phyloP scores from a whole-genome alignment of 92 coral and sea anemone species.

The Porites lobata region DNA sequence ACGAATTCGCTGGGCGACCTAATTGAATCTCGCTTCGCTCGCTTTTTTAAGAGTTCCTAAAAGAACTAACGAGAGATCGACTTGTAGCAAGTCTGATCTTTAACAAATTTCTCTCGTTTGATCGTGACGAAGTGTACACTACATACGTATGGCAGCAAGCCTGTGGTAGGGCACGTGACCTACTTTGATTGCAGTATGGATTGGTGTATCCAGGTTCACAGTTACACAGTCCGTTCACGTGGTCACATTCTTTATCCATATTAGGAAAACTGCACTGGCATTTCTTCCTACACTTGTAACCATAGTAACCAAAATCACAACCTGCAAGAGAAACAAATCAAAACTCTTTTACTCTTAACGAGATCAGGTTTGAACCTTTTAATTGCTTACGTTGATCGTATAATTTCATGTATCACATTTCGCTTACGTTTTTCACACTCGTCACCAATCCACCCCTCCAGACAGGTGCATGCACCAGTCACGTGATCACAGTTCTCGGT shows the following conservation, averaged over 20 bases:
- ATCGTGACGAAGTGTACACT: too few relatives aligned
- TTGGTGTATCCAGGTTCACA: slow-evolving; percentile 74
- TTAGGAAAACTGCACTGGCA: slow-evolving; percentile 62
- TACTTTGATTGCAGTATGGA: slow-evolving; percentile 45
- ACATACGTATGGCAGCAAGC: too few relatives aligned
- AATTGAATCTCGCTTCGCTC: too few relatives aligned
- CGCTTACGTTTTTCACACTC: slow-evolving; percentile 81
- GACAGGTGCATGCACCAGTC: slow-evolving; percentile 86
- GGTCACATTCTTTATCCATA: slow-evolving; percentile 77
- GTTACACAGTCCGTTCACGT: slow-evolving; percentile 80
- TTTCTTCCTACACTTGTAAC: slow-evolving; percentile 63
- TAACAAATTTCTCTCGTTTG: too few relatives aligned
- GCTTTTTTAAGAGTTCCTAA: too few relatives aligned
- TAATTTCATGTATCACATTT: too few relatives aligned
- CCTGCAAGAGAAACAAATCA: slow-evolving; percentile 50
- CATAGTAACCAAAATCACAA: slow-evolving; percentile 77
- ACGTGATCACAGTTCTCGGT: slow-evolving; percentile 86
- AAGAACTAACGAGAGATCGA: too few relatives aligned
- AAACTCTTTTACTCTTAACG: not conserved
- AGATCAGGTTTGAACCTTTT: not conserved
- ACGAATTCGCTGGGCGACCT: too few relatives aligned
- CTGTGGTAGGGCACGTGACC: not conserved
- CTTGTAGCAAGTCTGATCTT: too few relatives aligned
- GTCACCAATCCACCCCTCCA: slow-evolving; percentile 87
- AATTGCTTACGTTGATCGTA: not conserved